phyloP scores from a whole-genome alignment of 2,888 invertebrate species.

The Himalopsyche kuldschensis region DNA sequence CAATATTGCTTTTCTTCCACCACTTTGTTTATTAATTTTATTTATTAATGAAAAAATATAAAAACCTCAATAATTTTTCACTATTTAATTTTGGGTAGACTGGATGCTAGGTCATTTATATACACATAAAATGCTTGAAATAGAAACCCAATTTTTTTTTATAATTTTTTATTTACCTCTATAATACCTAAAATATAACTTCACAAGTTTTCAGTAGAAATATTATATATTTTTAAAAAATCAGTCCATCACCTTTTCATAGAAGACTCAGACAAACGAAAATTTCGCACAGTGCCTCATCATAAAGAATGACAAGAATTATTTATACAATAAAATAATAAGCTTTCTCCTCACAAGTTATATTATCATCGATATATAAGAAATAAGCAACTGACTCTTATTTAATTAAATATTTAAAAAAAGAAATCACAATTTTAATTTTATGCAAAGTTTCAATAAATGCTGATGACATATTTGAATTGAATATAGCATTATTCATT shows the following conservation, averaged over 20 bases:
- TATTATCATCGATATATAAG: background rate
- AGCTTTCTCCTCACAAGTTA: background rate
- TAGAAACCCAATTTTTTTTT: background rate
- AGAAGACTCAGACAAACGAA: background rate
- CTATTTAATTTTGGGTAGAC: background rate
- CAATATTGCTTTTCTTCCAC: no score
- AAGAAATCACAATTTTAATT: no score
- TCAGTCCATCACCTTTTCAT: background rate
- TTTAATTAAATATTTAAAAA: no score
- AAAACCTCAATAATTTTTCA: no score
- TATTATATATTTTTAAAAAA: background rate
- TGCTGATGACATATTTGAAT: no score
- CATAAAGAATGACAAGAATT: background rate
- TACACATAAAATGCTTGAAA: background rate
- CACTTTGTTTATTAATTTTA: no score
- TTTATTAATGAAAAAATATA: no score
- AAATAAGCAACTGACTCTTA: no score
- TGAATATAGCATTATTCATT: no score
- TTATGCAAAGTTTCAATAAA: no score
- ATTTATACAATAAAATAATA: background rate
- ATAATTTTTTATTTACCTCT: background rate
- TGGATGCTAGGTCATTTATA: background rate
- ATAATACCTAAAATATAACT: background rate
- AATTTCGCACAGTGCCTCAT: background rate
- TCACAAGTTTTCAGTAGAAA: background rate